Conservation (phyloP, 2,888 invertebrate genomes). For the Melanostoma mellinum region DNA sequence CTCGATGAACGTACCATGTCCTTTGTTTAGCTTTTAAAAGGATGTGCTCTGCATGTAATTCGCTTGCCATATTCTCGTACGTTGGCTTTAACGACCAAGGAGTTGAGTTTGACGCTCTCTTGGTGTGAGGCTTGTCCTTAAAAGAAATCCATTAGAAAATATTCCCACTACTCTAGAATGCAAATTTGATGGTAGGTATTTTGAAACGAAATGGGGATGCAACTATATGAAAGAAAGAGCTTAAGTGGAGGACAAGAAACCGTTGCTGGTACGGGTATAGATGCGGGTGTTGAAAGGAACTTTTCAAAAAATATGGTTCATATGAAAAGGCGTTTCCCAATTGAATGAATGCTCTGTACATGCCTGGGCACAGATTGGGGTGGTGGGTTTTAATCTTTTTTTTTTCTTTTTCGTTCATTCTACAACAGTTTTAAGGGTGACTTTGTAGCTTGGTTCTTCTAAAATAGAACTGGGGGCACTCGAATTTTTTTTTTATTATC, state of each 20-base stretch:
- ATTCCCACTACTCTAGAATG: conserved; percentile 35
- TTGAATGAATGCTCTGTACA: conserved; percentile 65
- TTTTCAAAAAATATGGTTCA: conserved; percentile 50
- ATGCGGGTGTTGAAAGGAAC: conserved; percentile 11
- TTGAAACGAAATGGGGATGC: conserved; percentile 30
- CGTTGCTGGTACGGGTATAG: not conserved
- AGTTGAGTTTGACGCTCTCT: conserved; percentile 20
- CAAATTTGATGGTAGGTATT: conserved; percentile 40
- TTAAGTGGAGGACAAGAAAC: conserved; percentile 25
- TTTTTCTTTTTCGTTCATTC: conserved; percentile 11
- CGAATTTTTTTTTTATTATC: not conserved
- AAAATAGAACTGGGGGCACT: conserved; percentile 8
- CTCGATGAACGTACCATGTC: conserved; percentile 61
- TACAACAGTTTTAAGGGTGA: conserved; percentile 25
- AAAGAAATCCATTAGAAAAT: conserved; percentile 63
- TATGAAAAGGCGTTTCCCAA: conserved; percentile 63
- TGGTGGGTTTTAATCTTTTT: conserved; percentile 33
- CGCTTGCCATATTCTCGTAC: conserved; percentile 11
- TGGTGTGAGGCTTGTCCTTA: conserved; percentile 58
- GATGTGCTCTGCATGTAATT: conserved; percentile 44
- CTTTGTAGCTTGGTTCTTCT: conserved; percentile 13
- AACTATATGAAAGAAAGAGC: conserved; percentile 9
- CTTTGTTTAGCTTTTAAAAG: conserved; percentile 56
- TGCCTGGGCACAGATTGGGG: conserved; percentile 52
- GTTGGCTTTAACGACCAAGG: conserved; percentile 8